Evolutionary conservation across 2,113 vertebrate species (phyloP), one percentile per base, ranked within the genome.

Genomic region (Epinephelus lanceolatus): DNA sequence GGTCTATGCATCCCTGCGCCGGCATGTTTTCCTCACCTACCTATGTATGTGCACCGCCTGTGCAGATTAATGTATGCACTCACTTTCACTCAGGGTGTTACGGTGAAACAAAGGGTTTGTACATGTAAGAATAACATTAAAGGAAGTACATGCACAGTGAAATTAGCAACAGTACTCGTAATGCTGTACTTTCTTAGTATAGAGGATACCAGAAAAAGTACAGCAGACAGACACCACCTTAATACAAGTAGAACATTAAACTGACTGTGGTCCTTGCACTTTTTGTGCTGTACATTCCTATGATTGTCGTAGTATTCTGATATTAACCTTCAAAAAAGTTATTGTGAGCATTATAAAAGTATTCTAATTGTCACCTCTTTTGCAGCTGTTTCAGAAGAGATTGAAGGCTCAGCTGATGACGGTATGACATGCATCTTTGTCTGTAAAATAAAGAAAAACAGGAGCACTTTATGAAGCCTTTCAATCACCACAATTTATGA

Each of bases 401-500:
- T 0, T 4, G 89, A 89, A 37, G 94, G 90, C 76, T 94, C 94
- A 11, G 86, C 13, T 7, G 53, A 40, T 76, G 56, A 2, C 1
- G 88, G 94, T 94, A 86, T 37, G 86, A 72, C 19, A 47, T 17
- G 1, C 27, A 68, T 63, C 18, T 55, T 63, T 57, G 42, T 76
- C 11, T 59, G 12, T 19, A 14, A 66, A 77, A 60, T 37, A 8
- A 11, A 47, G 15, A 40, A 55, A 37, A 23, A 42, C 21, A 37
- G 7, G 2, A 65, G 6, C 17, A 10, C 9, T 18, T n/a, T 23
- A 40, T 10, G 8, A 18, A 76, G 12, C 1, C 7, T 76, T 49
- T 66, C 2, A 68, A 11, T 74, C 9, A 3, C 2, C 19, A 55
- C 30, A 42, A 5, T 15, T 21, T 27, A 40, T 19, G 37, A 77